Base-by-base conservation (phyloP, 2,113 vertebrate species). In the Tyto alba region DNA sequence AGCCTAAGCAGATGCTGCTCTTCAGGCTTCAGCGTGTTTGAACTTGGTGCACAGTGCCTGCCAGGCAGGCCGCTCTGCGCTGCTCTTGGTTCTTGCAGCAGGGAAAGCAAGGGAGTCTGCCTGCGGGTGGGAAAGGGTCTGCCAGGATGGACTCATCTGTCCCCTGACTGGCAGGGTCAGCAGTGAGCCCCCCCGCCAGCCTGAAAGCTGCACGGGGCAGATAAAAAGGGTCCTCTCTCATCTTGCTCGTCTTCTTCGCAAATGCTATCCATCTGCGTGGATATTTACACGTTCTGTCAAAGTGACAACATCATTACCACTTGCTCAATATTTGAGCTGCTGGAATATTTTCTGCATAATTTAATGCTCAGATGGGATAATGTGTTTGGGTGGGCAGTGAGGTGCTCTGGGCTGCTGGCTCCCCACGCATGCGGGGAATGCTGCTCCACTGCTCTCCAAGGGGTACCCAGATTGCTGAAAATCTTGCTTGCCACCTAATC, bases 331-430 rank as follows among this genome's bases (percentile, higher is more conserved):
- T 96, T 97, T 96, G 93, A 94, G 89, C 94, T 97, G 69, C 94
- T 85, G 96, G 96, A 96, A 88, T 97, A 85, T 95, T 97, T 97
- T 97, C 96, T 98, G 94, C 96, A 79, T 97, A 97, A 97, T 98
- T 98, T 96, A 97, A 96, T 94, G 89, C 90, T 96, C 85, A 81
- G 87, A 93, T 91, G 89, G 91, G 86, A 96, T 98, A 97, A 97
- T 93, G 81, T 82, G 38, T 96, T 96, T 94, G 81, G 77, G 94
- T 95, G 92, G 84, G 89, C 93, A 95, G 7, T 27, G 69, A 88
- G 87, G 85, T 1, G 0, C 81, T 90, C 72, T 1, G 5, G 73
- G 57, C 75, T 81, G 79, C 86, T 87, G 68, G 62, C 75, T 94
- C 80, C 87, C 89, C 78, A 52, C 12, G 2, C 34, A 16, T 3